A percentile compares a stretch with the other conserved stretches of the same genome.
These are phyloP conservation scores for Pectinophora gossypiella DNA, from an alignment of 1,140 invertebrate species.

Conservation along the genomic window DNA sequence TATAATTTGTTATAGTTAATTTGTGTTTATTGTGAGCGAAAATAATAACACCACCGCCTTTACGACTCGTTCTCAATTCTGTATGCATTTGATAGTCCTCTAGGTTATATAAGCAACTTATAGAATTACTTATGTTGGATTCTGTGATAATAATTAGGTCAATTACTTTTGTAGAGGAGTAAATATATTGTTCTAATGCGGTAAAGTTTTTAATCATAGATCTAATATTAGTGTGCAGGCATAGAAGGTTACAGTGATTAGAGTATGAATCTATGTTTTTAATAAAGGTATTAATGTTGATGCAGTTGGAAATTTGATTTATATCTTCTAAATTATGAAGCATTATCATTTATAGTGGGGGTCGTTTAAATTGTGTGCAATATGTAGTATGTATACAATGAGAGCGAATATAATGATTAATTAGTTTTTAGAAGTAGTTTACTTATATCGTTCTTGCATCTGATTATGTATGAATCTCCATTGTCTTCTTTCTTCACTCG, in stretches of 20 bases:
- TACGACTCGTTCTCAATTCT: neutral
- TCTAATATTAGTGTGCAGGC: neutral
- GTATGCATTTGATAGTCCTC: neutral
- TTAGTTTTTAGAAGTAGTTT: neutral
- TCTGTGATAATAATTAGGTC: neutral
- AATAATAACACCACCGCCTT: conserved; percentile 1
- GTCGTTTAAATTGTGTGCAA: neutral
- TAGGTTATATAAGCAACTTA: neutral
- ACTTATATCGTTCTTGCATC: neutral
- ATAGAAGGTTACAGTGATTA: neutral
- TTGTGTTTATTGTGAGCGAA: neutral
- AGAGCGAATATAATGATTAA: neutral
- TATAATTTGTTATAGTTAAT: neutral
- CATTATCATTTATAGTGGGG: neutral
- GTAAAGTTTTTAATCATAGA: neutral
- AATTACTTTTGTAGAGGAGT: neutral
- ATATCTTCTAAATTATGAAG: neutral
- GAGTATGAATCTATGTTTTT: neutral
- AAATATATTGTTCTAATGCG: neutral
- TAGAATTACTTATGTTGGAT: neutral
- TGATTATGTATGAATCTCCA: neutral
- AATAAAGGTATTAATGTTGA: neutral
- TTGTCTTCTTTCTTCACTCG: neutral
- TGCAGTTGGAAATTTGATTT: neutral
- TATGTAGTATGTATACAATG: neutral